Evolutionary conservation across 2,888 invertebrate genomes (phyloP).

Genomic region (Acronicta aceris): DNA sequence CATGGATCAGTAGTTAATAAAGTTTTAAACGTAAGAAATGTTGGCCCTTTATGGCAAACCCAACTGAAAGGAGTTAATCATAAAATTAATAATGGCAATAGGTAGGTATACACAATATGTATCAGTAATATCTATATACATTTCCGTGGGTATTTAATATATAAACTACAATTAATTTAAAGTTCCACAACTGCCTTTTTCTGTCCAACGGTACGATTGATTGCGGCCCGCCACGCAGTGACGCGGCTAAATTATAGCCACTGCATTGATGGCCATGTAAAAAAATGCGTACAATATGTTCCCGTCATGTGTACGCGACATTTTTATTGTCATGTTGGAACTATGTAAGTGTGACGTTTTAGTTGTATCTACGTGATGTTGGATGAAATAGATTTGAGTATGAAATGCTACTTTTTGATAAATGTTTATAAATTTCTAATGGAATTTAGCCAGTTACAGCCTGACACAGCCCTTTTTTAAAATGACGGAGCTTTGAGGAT

Average conservation of each 20-base stretch:
- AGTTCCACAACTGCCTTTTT: slow-evolving; percentile 18
- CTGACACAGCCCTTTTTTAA: no score
- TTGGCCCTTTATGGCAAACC: no score
- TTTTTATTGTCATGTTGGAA: slow-evolving; percentile 46
- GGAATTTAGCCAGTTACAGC: background rate
- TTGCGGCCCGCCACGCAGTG: slow-evolving; percentile 41
- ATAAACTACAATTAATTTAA: slow-evolving; percentile 20
- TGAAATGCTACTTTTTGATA: slow-evolving; percentile 17
- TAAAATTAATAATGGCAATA: no score
- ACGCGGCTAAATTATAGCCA: slow-evolving; percentile 52
- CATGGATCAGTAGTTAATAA: no score
- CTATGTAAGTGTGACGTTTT: slow-evolving; percentile 21
- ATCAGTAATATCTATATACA: background rate
- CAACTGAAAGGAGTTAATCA: no score
- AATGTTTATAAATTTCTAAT: slow-evolving; percentile 1
- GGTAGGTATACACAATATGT: background rate
- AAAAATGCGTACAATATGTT: slow-evolving; percentile 42
- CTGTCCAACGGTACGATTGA: slow-evolving; percentile 46
- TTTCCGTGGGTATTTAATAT: slow-evolving; percentile 8
- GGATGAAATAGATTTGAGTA: slow-evolving; percentile 13
- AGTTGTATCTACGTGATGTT: slow-evolving; percentile 33
- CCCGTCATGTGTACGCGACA: slow-evolving; percentile 42
- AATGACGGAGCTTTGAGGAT: no score
- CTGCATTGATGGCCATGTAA: slow-evolving; percentile 45
- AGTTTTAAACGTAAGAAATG: no score